Evolutionary conservation across 1,140 invertebrate species (phyloP).

Genomic region (Calliopsis andreniformis): DNA sequence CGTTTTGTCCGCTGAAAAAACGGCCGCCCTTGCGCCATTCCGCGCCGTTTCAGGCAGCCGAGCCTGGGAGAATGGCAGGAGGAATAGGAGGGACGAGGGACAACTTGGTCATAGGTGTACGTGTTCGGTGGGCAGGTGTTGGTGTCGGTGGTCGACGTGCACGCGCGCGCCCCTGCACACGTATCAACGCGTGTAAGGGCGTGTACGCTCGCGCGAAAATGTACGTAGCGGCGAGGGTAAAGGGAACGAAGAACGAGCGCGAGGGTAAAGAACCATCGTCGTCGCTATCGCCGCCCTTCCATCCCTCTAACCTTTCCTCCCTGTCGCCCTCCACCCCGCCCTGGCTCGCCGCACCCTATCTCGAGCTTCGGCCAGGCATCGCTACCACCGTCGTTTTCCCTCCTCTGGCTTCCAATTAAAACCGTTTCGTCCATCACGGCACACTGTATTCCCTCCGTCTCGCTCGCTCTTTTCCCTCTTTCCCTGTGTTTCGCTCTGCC

Average conservation of each 20-base stretch:
- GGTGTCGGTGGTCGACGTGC: background rate
- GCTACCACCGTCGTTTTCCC: slow-evolving; percentile 19
- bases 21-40: too few species aligned
- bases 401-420: slow-evolving; percentile 71
- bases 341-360: slow-evolving; percentile 24
- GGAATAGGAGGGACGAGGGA: background rate
- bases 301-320: slow-evolving; percentile 13
- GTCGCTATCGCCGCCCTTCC: slow-evolving; percentile 38
- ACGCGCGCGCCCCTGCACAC: background rate
- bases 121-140: background rate
- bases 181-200: slow-evolving; percentile 7
- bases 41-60: slow-evolving; percentile 33
- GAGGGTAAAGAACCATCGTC: slow-evolving; percentile 56
- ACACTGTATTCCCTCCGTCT: slow-evolving; percentile 12
- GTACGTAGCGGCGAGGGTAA: slow-evolving; percentile 44
- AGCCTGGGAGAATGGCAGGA: too few species aligned
- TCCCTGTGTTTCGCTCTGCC: slow-evolving; percentile 16
- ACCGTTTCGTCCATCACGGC: slow-evolving; percentile 64
- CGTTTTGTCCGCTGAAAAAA: slow-evolving; percentile 51
- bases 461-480: slow-evolving; percentile 20
- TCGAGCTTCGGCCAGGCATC: slow-evolving; percentile 18
- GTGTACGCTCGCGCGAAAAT: slow-evolving; percentile 51
- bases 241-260: slow-evolving; percentile 49
- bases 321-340: background rate
- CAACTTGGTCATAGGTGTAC: too few species aligned